Base-by-base conservation (phyloP, 2,888 invertebrate genomes). In the Agrotis clavis region DNA sequence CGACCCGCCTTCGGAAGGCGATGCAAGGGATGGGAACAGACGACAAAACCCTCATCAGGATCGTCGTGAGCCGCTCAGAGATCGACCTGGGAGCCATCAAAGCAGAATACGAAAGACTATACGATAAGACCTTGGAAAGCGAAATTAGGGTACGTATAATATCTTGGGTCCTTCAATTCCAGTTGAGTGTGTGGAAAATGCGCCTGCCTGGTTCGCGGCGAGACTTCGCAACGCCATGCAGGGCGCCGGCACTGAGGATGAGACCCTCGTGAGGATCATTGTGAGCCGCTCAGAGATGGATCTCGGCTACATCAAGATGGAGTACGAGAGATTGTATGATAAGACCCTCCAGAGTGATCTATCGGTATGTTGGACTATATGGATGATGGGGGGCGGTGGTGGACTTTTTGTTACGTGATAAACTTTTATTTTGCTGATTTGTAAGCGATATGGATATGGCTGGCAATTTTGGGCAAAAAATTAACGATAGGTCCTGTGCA, bases 1-100 rank as follows among this genome's bases (percentile, higher is more conserved):
- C 98, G 67, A 96, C 96, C 76, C 95, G 97, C 0, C 92, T 98
- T 18, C 97, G 97, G 75, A 92, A 94, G 66, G 97, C 98, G 5
- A 97, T 98, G 97, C 96, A 97, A 84, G 98, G 98, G 0, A 89
- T 97, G 59, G 98, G 98, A 71, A 98, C 98, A 5, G 97, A 98
- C 90, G 98, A 98, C 94, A 93, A 95, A 47, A 97, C 97, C 0
- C 96, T 98, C 79, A 97, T 98, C 84, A 96, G 98, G 64, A 97
- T 98, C 84, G 90, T 98, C 82, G 97, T 98, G 64, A 97, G 97
- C 85, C 97, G 98, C 85, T 96, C 97, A 1, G 97, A 98, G 95
- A 93, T 97, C 63, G 98, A 98, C 95, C 96, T 98, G 86, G 97
- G 94, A 9, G 97, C 97, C 87, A 97, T 98, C 90, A 97, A 97